These are phyloP conservation scores for Lepidocyrtinus sp. DNA, from an alignment of 2,888 invertebrate species.

Conservation along the genomic window DNA sequence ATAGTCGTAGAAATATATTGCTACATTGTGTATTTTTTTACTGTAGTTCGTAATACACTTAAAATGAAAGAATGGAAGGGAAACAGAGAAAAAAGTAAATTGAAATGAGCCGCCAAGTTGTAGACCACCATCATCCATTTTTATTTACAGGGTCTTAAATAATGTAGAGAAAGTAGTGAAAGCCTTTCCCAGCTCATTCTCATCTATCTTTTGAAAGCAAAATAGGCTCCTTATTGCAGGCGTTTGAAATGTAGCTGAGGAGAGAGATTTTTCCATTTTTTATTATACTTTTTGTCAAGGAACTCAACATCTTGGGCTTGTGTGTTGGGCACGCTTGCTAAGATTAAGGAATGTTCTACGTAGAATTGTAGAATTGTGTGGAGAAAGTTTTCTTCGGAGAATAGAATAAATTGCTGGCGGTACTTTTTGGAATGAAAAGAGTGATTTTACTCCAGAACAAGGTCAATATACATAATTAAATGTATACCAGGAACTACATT, in stretches of 20 bases:
- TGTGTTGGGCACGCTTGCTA: neutral
- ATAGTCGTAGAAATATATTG: too few relatives aligned
- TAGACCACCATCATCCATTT: neutral
- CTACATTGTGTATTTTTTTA: too few relatives aligned
- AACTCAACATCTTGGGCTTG: too few relatives aligned
- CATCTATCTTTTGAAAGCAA: neutral
- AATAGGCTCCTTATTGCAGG: neutral
- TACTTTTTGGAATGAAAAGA: neutral
- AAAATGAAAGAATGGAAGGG: neutral
- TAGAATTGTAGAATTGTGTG: neutral
- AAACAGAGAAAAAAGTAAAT: conserved; percentile 6
- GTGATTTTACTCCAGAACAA: too few relatives aligned
- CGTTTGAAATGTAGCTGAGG: neutral
- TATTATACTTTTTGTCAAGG: neutral
- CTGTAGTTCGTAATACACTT: too few relatives aligned
- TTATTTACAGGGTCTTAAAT: conserved; percentile 5
- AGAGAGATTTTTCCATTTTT: neutral
- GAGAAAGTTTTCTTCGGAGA: neutral
- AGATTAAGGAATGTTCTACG: neutral
- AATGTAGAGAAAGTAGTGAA: neutral
- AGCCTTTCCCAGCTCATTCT: conserved; percentile 7
- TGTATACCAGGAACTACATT: conserved; percentile 2
- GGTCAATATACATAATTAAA: conserved; percentile 1
- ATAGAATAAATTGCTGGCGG: conserved; percentile 4
- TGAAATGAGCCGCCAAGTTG: neutral